Conservation (phyloP, 1,140 invertebrate species). For the Aphaenogaster rudis region DNA sequence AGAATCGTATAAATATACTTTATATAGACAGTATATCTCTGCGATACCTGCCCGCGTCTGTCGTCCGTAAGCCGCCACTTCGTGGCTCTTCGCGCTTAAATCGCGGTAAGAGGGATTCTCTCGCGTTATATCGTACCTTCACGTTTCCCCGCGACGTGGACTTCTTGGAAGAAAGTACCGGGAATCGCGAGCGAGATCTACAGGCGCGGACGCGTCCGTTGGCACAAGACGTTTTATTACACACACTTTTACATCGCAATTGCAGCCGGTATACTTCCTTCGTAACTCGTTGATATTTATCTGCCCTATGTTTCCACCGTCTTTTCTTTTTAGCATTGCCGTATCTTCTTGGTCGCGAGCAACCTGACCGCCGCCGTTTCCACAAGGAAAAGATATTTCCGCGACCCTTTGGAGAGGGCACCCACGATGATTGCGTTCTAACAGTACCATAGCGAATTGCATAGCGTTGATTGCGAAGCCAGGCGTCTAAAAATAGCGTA, state of each 20-base stretch:
- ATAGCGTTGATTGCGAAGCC: neutral
- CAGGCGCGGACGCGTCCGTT: constrained; percentile 3
- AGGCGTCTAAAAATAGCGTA: constrained; percentile 25
- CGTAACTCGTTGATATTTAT: constrained; percentile 12
- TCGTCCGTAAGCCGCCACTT: constrained; percentile 30
- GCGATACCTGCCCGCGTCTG: constrained; percentile 1
- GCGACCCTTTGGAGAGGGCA: neutral
- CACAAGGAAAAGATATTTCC: neutral
- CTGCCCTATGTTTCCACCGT: too few species aligned
- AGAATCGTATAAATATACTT: constrained; percentile 45
- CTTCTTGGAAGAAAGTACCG: neutral
- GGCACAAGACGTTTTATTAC: neutral
- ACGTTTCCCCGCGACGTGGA: neutral
- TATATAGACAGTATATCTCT: constrained; percentile 11
- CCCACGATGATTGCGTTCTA: neutral
- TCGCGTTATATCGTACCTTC: constrained; percentile 24
- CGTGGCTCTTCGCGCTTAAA: constrained; percentile 24
- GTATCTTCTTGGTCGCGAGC: neutral
- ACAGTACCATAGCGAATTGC: neutral
- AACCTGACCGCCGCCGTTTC: neutral
- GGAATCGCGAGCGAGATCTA: constrained; percentile 17
- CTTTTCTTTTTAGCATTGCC: neutral
- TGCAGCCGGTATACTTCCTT: neutral
- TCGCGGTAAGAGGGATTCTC: constrained; percentile 29
- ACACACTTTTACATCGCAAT: constrained; percentile 16